Percentiles rank a stretch among this genome's conserved stretches.
Conservation (phyloP, 2,888 invertebrate species). For the Mongoloraphidia duomilia region DNA sequence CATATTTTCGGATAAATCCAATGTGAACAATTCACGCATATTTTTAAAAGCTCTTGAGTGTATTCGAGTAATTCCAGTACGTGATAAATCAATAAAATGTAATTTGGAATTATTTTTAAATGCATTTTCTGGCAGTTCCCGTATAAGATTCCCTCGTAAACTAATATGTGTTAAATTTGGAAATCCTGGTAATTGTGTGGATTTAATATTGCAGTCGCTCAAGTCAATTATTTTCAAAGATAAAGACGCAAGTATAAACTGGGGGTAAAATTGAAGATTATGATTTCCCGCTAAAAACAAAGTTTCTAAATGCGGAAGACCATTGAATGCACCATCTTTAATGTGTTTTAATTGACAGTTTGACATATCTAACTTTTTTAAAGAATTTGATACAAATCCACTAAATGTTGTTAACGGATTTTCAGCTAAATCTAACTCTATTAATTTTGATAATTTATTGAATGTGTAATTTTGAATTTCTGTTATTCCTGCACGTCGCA, state of each 20-base stretch:
- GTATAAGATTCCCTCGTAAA: slow-evolving; percentile 48
- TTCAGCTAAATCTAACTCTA: slow-evolving; percentile 35
- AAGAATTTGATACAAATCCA: slow-evolving; percentile 33
- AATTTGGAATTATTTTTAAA: slow-evolving; percentile 47
- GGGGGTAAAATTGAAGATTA: slow-evolving; percentile 31
- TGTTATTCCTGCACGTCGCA: slow-evolving; percentile 42
- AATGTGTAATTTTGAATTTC: slow-evolving; percentile 19
- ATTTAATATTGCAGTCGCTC: slow-evolving; percentile 45
- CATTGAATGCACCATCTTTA: slow-evolving; percentile 36
- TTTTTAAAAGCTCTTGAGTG: slow-evolving; percentile 45
- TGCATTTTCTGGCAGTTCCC: slow-evolving; percentile 38
- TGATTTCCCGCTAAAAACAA: slow-evolving; percentile 48
- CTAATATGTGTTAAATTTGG: slow-evolving; percentile 42
- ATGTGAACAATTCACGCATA: slow-evolving; percentile 37
- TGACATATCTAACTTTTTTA: slow-evolving; percentile 41
- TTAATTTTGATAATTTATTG: slow-evolving; percentile 36
- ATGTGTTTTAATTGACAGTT: slow-evolving; percentile 39
- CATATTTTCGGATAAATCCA: slow-evolving; percentile 59
- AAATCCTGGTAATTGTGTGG: slow-evolving; percentile 43
- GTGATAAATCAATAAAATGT: slow-evolving; percentile 46
- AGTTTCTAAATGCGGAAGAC: slow-evolving; percentile 41
- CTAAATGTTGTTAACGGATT: slow-evolving; percentile 37
- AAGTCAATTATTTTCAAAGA: slow-evolving; percentile 42
- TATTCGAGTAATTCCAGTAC: slow-evolving; percentile 47
- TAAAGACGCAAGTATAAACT: slow-evolving; percentile 26